Evolutionary conservation across 2,797 vertebrate species (phyloP), one percentile per base, ranked within the genome.

Genomic region (Mus spretus): DNA sequence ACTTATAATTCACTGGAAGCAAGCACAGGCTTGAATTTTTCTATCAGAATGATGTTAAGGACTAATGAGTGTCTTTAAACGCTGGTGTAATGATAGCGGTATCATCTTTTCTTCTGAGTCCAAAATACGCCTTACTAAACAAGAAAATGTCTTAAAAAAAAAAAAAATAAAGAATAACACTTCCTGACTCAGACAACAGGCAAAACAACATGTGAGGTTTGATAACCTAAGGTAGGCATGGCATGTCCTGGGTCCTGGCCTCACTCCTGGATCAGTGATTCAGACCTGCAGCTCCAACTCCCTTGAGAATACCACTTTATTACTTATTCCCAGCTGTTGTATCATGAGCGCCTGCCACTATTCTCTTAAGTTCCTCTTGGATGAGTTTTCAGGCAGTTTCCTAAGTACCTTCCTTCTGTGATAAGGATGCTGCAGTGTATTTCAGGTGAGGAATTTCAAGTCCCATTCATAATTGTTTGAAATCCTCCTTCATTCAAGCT

Each of bases 391-490:
- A 98, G 95, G 95, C 97, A 91, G 96, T 96, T 98, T 96, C 97
- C 90, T 94, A 97, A 97, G 96, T 89, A 84, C 90, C 84, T 94
- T 91, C 50, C 84, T 96, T 97, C 98, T 97, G 96, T 98, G 98
- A 91, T 94, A 97, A 97, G 97, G 93, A 92, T 81, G 81, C 86
- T 34, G 95, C 89, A 80, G 91, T 78, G 96, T 88, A 88, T 96
- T 96, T 97, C 97, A 96, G 97, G 97, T 95, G 96, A 98, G 91
- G 94, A 97, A 96, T 97, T 98, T 97, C 97, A 97, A 97, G 97
- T 97, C 97, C 96, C 78, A 84, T 96, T 98, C 97, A 97, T 97
- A 97, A 97, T 97, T 97, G 98, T 98, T 97, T 97, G 97, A 97
- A 98, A 97, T 96, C 89, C 93, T 95, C 91, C 92, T 97, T 98